phyloP scores from a whole-genome alignment of 2,888 invertebrate genomes.

The Drosophila pseudotalamancana region DNA sequence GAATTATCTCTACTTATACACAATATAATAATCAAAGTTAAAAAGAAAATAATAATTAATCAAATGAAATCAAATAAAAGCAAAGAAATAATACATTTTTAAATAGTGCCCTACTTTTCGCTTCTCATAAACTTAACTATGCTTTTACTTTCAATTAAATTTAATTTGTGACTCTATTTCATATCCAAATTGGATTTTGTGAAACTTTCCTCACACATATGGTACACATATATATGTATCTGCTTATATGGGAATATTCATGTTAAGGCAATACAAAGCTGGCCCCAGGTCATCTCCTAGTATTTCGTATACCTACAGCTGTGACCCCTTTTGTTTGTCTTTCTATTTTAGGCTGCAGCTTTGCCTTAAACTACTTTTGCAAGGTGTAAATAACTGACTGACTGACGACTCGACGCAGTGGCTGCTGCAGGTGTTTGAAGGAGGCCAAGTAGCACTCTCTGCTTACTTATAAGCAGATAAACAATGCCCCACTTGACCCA shows the following conservation, averaged over 20 bases:
- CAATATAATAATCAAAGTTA: too few relatives aligned
- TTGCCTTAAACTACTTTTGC: conserved; percentile 33
- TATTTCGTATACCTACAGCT: neutral
- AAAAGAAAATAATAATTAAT: neutral
- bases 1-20: neutral
- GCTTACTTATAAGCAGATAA: conserved; percentile 4
- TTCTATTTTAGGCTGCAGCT: conserved; percentile 12
- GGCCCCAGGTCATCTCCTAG: neutral
- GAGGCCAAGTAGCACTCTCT: conserved; percentile 39
- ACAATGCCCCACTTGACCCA: conserved; percentile 60
- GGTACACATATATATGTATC: too few relatives aligned
- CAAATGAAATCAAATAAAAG: too few relatives aligned
- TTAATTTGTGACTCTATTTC: too few relatives aligned
- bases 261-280: neutral
- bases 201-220: too few relatives aligned
- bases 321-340: neutral
- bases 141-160: too few relatives aligned
- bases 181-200: too few relatives aligned
- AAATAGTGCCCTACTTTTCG: neutral
- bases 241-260: neutral
- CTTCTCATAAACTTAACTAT: neutral
- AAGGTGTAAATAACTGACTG: conserved; percentile 15
- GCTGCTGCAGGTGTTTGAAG: conserved; percentile 18
- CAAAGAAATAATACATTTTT: too few relatives aligned
- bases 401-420: neutral